A percentile compares a stretch with the other conserved stretches of the same genome.
Conservation (phyloP, 2,113 vertebrate genomes). For the Coturnix japonica region DNA sequence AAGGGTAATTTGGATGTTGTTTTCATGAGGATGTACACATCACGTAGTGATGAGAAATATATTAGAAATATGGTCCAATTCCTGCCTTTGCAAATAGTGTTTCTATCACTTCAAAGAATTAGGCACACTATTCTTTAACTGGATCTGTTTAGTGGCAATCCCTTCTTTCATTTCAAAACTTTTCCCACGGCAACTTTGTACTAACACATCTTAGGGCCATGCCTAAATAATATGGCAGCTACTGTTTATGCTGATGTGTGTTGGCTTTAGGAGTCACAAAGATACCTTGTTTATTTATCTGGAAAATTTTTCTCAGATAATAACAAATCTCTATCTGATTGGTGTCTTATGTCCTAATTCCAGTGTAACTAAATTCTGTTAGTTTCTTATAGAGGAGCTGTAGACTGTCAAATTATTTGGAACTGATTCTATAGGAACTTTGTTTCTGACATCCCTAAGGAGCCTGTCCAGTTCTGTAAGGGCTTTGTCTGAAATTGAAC, state of each 20-base stretch:
- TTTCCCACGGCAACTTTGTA: not conserved
- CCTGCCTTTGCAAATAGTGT: not conserved
- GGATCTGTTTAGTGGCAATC: not conserved
- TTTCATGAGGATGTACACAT: not conserved
- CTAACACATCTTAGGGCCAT: not conserved
- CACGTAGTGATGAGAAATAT: not conserved
- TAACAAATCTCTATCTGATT: not conserved
- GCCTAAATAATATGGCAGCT: not conserved
- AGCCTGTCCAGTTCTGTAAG: accelerated
- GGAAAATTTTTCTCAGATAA: not conserved
- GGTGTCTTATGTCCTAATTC: not conserved
- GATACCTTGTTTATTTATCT: not conserved
- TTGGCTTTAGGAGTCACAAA: not conserved
- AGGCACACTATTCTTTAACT: not conserved
- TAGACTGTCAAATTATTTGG: not conserved
- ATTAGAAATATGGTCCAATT: not conserved
- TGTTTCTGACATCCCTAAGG: not conserved
- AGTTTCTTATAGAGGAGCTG: not conserved
- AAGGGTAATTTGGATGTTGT: not conserved
- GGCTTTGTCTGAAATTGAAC: not conserved
- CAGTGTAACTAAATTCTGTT: not conserved
- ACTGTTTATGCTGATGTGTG: not conserved
- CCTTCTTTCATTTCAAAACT: not conserved
- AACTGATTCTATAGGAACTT: not conserved
- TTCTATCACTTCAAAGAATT: not conserved